Percentiles rank a stretch among this genome's conserved stretches.
These are phyloP conservation scores for Indicator indicator DNA, from an alignment of 2,113 vertebrate genomes.

Conservation along the genomic window DNA sequence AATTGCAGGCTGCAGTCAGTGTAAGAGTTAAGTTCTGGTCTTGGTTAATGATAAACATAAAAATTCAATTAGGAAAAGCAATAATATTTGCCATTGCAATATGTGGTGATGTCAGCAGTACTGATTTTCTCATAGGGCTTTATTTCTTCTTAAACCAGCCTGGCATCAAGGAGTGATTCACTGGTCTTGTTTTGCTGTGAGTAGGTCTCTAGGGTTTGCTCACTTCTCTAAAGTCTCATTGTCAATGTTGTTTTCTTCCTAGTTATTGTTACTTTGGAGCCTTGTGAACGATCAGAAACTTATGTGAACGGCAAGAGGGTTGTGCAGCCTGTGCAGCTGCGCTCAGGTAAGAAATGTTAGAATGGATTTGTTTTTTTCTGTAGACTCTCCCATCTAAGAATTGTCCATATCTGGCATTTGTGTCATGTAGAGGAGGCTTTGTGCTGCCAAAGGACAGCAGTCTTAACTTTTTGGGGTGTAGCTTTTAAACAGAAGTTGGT, in stretches of 20 bases:
- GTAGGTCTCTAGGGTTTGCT: not conserved
- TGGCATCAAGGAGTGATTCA: not conserved
- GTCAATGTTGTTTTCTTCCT: not conserved
- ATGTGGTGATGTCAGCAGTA: not conserved
- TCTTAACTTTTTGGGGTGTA: not conserved
- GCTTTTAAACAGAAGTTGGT: not conserved
- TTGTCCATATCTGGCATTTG: not conserved
- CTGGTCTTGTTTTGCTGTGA: not conserved
- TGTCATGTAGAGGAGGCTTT: not conserved
- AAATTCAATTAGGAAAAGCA: not conserved
- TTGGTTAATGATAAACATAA: not conserved
- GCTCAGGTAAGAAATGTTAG: conserved; percentile 85
- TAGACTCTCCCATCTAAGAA: not conserved
- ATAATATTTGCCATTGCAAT: not conserved
- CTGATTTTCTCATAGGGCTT: not conserved
- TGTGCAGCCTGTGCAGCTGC: conserved; percentile 88
- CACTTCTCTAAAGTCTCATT: not conserved
- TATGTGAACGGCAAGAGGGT: conserved; percentile 98
- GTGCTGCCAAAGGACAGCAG: not conserved
- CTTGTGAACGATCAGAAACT: conserved; percentile 94
- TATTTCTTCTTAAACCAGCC: not conserved
- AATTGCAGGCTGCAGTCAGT: not conserved
- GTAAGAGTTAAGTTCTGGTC: not conserved
- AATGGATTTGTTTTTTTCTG: accelerated
- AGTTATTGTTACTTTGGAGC: conserved; percentile 95